These are phyloP conservation scores for Chanos chanos DNA, from an alignment of 2,797 vertebrate species.

Conservation along the genomic window DNA sequence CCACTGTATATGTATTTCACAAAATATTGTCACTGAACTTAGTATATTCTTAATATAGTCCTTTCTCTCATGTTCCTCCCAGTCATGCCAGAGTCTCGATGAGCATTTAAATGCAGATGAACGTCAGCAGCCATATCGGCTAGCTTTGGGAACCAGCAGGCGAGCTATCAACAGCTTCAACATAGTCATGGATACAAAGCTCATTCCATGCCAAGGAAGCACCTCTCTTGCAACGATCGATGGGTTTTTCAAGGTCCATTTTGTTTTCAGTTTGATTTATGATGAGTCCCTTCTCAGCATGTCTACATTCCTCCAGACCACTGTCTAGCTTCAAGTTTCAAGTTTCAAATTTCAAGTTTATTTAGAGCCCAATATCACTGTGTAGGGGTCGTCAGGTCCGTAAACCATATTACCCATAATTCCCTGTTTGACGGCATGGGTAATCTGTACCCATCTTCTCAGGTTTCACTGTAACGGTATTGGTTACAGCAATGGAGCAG, in stretches of 20 bases:
- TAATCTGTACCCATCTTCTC: too few species aligned
- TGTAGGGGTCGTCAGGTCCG: too few species aligned
- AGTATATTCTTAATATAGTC: neutral
- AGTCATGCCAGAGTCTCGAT: neutral
- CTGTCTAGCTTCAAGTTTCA: too few species aligned
- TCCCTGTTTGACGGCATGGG: too few species aligned
- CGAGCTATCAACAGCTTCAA: constrained; percentile 3
- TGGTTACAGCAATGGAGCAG: too few species aligned
- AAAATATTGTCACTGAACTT: neutral
- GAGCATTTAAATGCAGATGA: neutral
- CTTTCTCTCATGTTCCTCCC: neutral
- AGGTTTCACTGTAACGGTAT: too few species aligned
- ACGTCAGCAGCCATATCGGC: constrained; percentile 6
- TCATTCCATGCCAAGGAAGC: constrained; percentile 4
- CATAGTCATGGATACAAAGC: constrained; percentile 9
- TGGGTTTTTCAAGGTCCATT: constrained; percentile 16
- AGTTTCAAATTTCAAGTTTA: too few species aligned
- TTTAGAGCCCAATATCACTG: too few species aligned
- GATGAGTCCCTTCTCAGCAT: neutral
- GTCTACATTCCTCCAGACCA: constrained; percentile 3
- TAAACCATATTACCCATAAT: too few species aligned
- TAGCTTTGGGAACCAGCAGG: constrained; percentile 6
- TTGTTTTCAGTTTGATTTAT: constrained; percentile 2
- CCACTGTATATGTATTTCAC: too few species aligned
- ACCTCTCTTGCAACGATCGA: neutral